phyloP scores from a whole-genome alignment of 2,113 vertebrate genomes.

The Oreochromis niloticus region DNA sequence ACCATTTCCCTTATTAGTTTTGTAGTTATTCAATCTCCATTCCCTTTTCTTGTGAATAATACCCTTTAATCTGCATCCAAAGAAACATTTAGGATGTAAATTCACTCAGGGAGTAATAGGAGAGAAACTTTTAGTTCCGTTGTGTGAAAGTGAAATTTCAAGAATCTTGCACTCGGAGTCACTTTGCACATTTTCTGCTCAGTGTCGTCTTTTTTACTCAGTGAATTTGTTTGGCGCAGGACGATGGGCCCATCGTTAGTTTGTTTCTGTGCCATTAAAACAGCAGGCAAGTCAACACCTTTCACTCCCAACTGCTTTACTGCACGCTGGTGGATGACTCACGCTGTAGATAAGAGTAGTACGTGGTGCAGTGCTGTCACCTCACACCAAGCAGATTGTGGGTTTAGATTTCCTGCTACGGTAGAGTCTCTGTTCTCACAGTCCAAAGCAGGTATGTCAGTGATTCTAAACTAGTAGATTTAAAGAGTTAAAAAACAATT shows the following conservation, averaged over 20 bases:
- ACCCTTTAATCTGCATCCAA: conserved; percentile 41
- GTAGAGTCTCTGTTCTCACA: not conserved
- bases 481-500: not conserved
- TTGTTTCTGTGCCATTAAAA: not conserved
- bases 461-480: not conserved
- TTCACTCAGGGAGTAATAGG: not conserved
- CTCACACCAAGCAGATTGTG: not conserved
- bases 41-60: conserved; percentile 31
- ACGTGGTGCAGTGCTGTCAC: not conserved
- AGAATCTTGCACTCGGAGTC: not conserved
- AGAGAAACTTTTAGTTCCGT: not conserved
- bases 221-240: not conserved
- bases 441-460: rapidly evolving
- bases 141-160: not conserved
- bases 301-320: not conserved
- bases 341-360: not conserved
- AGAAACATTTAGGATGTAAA: conserved; percentile 15
- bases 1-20: conserved; percentile 52
- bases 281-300: not conserved
- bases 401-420: not conserved
- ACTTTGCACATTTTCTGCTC: not conserved
- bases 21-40: conserved; percentile 53
- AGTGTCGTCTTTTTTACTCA: not conserved
- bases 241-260: rapidly evolving
- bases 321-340: not conserved